A percentile compares a stretch with the other conserved stretches of the same genome.
Conservation (phyloP, 2,797 vertebrate species). For the Chaunax sp. region DNA sequence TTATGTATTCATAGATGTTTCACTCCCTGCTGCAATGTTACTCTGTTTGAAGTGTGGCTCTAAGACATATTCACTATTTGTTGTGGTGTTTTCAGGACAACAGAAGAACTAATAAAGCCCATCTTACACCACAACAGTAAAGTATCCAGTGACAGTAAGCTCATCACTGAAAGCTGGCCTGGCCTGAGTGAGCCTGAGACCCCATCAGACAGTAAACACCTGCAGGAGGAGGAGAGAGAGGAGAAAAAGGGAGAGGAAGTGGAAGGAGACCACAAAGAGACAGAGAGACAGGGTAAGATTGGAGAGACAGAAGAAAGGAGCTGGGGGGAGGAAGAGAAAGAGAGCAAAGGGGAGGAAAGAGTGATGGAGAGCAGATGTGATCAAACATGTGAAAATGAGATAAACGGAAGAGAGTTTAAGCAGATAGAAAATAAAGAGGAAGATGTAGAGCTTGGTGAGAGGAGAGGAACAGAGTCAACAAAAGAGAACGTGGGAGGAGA, state of each 20-base stretch:
- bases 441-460: background rate
- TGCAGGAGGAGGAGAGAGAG: background rate
- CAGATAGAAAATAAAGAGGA: background rate
- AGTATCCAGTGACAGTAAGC: constrained; percentile 9
- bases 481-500: constrained; percentile 5
- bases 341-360: constrained; percentile 9
- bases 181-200: constrained; percentile 7
- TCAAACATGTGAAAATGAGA: background rate
- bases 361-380: constrained; percentile 5
- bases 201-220: constrained; percentile 9
- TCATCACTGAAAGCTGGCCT: background rate
- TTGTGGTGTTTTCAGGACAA: constrained; percentile 43
- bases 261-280: background rate
- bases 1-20: too few species aligned
- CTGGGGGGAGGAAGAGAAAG: background rate
- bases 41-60: too few species aligned
- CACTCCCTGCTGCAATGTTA: too few species aligned
- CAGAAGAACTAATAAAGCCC: constrained; percentile 17
- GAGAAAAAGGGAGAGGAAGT: background rate
- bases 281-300: background rate
- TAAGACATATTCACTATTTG: background rate
- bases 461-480: constrained; percentile 3
- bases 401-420: background rate
- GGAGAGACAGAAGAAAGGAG: background rate
- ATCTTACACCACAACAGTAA: constrained; percentile 10